Conservation (phyloP, 2,888 invertebrate genomes). For the Meghimatium bilineatum region DNA sequence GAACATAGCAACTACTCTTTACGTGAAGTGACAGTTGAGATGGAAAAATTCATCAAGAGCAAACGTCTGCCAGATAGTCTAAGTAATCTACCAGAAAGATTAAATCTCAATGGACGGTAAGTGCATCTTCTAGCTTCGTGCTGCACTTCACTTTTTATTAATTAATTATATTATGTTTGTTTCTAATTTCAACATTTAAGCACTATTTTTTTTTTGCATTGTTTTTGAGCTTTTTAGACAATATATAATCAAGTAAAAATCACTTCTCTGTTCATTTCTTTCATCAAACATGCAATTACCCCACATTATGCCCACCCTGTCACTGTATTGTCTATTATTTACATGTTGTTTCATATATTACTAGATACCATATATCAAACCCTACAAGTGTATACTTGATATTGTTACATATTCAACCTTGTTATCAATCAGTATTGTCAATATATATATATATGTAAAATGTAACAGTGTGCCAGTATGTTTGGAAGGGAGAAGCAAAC, state of each 20-base stretch:
- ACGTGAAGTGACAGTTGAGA: conserved; percentile 94
- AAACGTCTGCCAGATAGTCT: conserved; percentile 94
- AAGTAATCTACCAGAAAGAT: conserved; percentile 95
- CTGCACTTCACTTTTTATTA: not conserved
- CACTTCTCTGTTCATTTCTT: not conserved
- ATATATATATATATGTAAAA: not conserved
- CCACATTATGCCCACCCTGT: not conserved
- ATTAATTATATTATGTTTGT: conserved; percentile 9
- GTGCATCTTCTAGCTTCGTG: conserved; percentile 37
- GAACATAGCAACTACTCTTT: conserved; percentile 87
- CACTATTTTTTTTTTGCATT: conserved; percentile 1
- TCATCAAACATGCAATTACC: not conserved
- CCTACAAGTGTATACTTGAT: not conserved
- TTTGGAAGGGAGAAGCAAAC: not conserved
- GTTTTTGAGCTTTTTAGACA: conserved; percentile 11
- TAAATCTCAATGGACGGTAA: conserved; percentile 83
- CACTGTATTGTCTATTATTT: conserved; percentile 1
- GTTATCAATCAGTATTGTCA: not conserved
- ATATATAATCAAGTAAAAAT: not conserved
- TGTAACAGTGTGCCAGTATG: not conserved
- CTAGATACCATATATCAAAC: not conserved
- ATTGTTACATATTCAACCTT: conserved; percentile 6
- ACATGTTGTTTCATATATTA: conserved; percentile 1
- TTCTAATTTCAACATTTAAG: conserved; percentile 8
- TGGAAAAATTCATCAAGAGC: conserved; percentile 96